Percentiles rank a stretch among this genome's conserved stretches.
Evolutionary conservation across 2,888 invertebrate species (phyloP).

Genomic region (Amphiduros pacificus): DNA sequence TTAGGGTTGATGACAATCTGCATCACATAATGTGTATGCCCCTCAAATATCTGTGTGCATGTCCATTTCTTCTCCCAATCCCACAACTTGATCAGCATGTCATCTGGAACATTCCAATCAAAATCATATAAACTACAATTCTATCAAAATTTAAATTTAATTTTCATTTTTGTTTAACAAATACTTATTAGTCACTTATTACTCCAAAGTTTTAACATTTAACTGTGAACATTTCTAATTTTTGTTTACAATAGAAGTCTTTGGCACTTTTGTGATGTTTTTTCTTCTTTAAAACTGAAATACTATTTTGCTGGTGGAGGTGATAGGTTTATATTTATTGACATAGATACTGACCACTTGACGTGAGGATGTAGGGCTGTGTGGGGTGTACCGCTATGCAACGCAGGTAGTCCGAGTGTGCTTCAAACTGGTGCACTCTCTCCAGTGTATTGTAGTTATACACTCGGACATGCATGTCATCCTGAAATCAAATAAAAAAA

Average conservation of each 20-base stretch:
- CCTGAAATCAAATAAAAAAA: conserved; percentile 44
- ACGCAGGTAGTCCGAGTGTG: conserved; percentile 97
- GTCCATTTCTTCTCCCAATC: conserved; percentile 99
- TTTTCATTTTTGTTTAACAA: no score
- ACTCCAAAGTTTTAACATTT: no score
- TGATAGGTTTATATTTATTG: no score
- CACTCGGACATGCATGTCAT: conserved; percentile 74
- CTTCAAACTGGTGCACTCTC: conserved; percentile 92
- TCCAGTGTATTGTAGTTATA: conserved; percentile 99
- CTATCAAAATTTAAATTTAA: no score
- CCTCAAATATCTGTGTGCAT: conserved; percentile 97
- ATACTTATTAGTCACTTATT: no score
- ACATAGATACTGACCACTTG: conserved; percentile 93
- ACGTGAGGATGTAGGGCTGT: conserved; percentile 93
- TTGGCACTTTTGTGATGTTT: no score
- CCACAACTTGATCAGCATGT: conserved; percentile 98
- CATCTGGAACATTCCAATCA: conserved; percentile 69
- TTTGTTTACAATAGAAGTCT: no score
- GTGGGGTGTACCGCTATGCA: conserved; percentile 96
- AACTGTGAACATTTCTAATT: no score
- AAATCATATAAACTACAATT: no score
- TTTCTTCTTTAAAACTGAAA: no score
- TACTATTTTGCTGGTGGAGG: no score
- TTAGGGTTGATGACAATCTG: conserved; percentile 99
- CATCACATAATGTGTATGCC: conserved; percentile 99